Percentiles rank a stretch among this genome's conserved stretches.
Conservation (phyloP, 1,140 invertebrate species). For the Meloidogyne floridensis region DNA sequence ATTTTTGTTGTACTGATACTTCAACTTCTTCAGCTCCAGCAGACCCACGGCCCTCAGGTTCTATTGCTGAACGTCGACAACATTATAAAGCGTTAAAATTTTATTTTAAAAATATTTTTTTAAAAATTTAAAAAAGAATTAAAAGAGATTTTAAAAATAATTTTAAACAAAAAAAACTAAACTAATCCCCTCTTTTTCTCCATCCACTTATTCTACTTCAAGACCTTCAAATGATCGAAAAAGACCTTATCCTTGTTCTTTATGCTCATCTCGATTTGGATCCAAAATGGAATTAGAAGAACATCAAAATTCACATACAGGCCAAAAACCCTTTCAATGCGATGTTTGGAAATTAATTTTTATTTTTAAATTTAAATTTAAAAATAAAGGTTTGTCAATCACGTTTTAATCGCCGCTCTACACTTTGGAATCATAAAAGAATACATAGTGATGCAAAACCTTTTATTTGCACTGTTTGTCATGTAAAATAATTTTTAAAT, state of each 20-base stretch:
- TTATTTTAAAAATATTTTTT: too few relatives aligned
- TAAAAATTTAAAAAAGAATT: too few relatives aligned
- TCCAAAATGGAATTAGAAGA: slow-evolving; percentile 66
- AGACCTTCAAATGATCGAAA: slow-evolving; percentile 50
- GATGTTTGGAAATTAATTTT: slow-evolving; percentile 45
- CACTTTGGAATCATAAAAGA: slow-evolving; percentile 64
- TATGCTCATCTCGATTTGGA: slow-evolving; percentile 61
- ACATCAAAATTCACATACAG: slow-evolving; percentile 65
- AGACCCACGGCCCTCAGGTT: neutral
- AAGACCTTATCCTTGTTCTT: slow-evolving; percentile 61
- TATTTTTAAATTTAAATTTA: neutral
- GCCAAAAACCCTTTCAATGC: slow-evolving; percentile 60
- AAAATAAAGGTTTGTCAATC: slow-evolving; percentile 58
- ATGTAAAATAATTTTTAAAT: neutral
- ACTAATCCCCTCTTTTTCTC: neutral
- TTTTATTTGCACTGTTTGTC: slow-evolving; percentile 62
- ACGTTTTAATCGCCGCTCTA: slow-evolving; percentile 64
- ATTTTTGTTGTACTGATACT: neutral
- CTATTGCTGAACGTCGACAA: slow-evolving; percentile 5
- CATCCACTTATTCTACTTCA: neutral
- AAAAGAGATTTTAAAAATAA: too few relatives aligned
- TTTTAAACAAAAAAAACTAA: neutral
- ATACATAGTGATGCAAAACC: slow-evolving; percentile 65
- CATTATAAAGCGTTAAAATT: neutral
- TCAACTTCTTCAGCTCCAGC: neutral